Conservation (phyloP, 1,140 invertebrate genomes). For the Trichoplusia ni region DNA sequence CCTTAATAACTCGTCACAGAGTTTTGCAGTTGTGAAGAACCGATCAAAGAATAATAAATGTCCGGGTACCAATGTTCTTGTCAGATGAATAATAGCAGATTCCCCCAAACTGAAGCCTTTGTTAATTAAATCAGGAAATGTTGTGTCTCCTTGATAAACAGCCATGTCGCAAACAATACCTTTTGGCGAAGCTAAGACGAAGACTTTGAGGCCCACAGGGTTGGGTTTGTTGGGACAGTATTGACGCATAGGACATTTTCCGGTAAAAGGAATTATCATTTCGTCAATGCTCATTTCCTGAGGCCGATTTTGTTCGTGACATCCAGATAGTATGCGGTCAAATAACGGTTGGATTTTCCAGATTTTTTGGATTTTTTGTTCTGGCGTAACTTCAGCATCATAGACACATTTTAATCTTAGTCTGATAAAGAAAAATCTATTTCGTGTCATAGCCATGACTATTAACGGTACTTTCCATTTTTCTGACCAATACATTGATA, state of each 20-base stretch:
- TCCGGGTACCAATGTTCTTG: not conserved
- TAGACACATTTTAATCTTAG: not conserved
- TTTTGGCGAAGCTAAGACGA: constrained; percentile 23
- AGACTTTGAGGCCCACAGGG: constrained; percentile 26
- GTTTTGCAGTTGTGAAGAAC: not conserved
- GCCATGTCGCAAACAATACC: constrained; percentile 1
- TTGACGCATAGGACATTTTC: constrained; percentile 15
- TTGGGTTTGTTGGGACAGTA: constrained; percentile 33
- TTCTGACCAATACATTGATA: constrained; percentile 3
- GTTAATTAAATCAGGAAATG: not conserved
- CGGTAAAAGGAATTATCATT: constrained; percentile 39
- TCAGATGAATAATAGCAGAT: not conserved
- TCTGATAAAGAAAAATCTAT: constrained; percentile 1
- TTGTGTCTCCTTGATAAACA: constrained; percentile 5
- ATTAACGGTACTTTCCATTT: not conserved
- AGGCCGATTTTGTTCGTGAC: not conserved
- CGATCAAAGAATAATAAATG: not conserved
- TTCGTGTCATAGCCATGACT: not conserved
- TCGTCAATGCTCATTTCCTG: constrained; percentile 19
- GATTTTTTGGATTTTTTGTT: not conserved
- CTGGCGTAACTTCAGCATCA: not conserved
- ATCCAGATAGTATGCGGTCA: not conserved
- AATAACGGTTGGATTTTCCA: not conserved
- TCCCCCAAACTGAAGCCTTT: not conserved
- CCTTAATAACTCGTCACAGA: not conserved